Base-by-base conservation (phyloP, 2,113 vertebrate genomes). In the Megaptera novaeangliae region DNA sequence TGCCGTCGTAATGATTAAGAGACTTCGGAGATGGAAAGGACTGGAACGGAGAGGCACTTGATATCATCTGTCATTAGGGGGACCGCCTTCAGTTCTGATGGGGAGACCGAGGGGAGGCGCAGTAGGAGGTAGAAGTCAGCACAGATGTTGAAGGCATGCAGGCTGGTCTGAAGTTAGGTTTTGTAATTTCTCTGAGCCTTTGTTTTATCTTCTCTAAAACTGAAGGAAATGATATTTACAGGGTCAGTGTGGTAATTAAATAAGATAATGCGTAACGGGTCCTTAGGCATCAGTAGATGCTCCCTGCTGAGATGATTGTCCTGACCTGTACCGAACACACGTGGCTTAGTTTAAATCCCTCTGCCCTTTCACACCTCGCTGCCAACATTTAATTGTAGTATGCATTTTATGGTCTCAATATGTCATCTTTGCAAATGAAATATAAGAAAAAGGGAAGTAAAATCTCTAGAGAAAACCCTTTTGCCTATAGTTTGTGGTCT, bases 1-100 rank as follows among this genome's bases (percentile, higher is more conserved):
- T 29, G 11, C 27, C 1, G 0, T 17, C 0, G 0, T 44, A 4
- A 10, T 21, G 36, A 49, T 13, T 9, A 29, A 13, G 27, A 31
- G 52, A 44, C 29, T 0, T 29, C 8, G 6, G 68, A 7, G 31
- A 3, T 6, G 29, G 46, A n/a, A 84, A 31, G 3, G 44, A 15
- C 41, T 31, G 91, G 36, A 5, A 20, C 5, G 18, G 74, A 66
- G 64, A 34, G 15, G 31, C 64, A 7, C 34, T 34, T 15, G 64
- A 17, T 66, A 29, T 17, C 64, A 66, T 34, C 31, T 31, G 13
- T 64, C 63, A 31, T 29, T 31, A 6, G 63, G 63, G 29, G 27
- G 29, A 10, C 59, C 10, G 25, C 9, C 59, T 61, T 27, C 59
- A 4, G 25, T 27, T 25, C 21, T 25, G 59, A 21, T 21, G 55